A percentile compares a stretch with the other conserved stretches of the same genome.
phyloP scores from a whole-genome alignment of 2,113 vertebrate genomes.

The Dissostichus mawsoni region DNA sequence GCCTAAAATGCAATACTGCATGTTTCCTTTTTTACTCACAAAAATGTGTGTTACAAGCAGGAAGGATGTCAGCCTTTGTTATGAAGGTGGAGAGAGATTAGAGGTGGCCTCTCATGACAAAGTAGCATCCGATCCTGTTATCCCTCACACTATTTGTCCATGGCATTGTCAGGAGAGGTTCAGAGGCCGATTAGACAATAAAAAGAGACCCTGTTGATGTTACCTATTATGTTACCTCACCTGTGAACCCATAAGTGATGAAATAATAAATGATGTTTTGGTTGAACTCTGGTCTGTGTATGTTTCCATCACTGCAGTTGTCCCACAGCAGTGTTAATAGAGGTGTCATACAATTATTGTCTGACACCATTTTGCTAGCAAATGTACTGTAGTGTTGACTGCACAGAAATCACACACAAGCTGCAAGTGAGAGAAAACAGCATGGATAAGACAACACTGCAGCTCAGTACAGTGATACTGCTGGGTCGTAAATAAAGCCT shows the following conservation, averaged over 20 bases:
- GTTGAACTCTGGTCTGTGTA: neutral
- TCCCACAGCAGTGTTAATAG: neutral
- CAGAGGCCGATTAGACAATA: constrained; percentile 39
- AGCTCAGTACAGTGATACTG: neutral
- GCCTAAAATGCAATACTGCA: constrained; percentile 16
- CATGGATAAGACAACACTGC: neutral
- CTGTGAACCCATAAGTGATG: constrained; percentile 14
- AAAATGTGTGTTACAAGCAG: constrained; percentile 39
- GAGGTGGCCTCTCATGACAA: constrained; percentile 46
- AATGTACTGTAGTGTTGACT: constrained; percentile 11
- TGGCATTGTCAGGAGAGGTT: neutral
- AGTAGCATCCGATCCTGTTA: constrained; percentile 36
- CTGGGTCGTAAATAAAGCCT: constrained; percentile 38
- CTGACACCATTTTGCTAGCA: neutral
- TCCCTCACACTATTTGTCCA: constrained; percentile 20
- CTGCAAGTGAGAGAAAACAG: constrained; percentile 19
- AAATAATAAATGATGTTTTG: constrained; percentile 21
- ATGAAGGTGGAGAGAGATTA: constrained; percentile 37
- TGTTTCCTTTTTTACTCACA: constrained; percentile 24
- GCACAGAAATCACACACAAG: neutral
- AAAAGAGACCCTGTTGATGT: neutral
- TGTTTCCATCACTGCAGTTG: neutral
- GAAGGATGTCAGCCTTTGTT: constrained; percentile 44
- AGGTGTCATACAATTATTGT: neutral
- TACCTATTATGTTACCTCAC: constrained; percentile 21